Base-by-base conservation (phyloP, 2,888 invertebrate species). In the Stratiomys singularior region DNA sequence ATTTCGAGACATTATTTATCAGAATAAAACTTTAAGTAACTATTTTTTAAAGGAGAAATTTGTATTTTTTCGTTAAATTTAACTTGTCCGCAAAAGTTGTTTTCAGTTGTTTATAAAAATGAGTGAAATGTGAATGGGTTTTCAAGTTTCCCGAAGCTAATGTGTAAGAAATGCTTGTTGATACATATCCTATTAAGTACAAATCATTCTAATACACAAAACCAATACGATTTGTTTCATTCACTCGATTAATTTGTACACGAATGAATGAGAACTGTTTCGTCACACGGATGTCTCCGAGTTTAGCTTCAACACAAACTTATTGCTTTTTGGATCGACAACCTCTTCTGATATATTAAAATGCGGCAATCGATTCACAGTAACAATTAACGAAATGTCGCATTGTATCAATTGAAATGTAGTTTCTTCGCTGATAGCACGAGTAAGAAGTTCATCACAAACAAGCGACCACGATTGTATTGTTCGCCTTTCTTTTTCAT, bases 381-480 rank as follows among this genome's bases (percentile, higher is more conserved):
- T 92, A 84, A 98, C 97, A 82, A 98, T 89, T 1, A 99, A 90
- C 0, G 97, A 96, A 28, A 99, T 93, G 85, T 98, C 97, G 80
- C 94, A 95, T 86, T 97, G 97, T 27, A 98, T 90, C 52, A 99
- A 89, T 85, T 98, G 96, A 88, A 99, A 99, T 78, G 94, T 92
- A 66, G 93, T 92, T 76, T 94, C 94, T 82, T 95, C 92, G 0
- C 92, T 91, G 23, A 99, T 90, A 0, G 96, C 94, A 7, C 97
- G 89, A 0, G 98, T 97, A 0, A 97, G 90, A 30, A 97, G 90
- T 83, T 96, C 95, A 83, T 98, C 97, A 81, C 97, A 97, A 81
- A 98, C 93, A 67, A 98, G 89, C 1, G 98, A 96, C 99, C 99
- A 99, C 52, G 97, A 94, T 84, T 98, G 97, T n/a, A 94, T 89